These are phyloP conservation scores for Synergus umbraculus DNA, from an alignment of 2,888 invertebrate genomes.

Conservation along the genomic window DNA sequence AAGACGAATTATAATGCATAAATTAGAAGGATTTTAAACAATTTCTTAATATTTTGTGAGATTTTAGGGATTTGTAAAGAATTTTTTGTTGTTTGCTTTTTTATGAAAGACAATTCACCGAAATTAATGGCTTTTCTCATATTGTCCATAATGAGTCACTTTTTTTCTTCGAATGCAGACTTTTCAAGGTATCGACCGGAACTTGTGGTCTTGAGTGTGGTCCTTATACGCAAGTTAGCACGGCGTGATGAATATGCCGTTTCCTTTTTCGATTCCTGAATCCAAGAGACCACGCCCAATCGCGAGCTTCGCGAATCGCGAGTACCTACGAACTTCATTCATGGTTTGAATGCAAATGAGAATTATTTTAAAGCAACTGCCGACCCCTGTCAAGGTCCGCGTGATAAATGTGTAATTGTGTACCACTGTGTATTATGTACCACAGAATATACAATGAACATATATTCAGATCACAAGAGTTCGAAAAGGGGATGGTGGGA, in stretches of 20 bases:
- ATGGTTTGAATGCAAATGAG: conserved; percentile 60
- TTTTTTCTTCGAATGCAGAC: background rate
- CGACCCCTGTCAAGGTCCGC: conserved; percentile 58
- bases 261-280: conserved; percentile 33
- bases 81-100: no score
- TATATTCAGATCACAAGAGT: conserved; percentile 46
- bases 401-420: conserved; percentile 9
- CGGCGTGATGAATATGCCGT: conserved; percentile 4
- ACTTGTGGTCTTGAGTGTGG: background rate
- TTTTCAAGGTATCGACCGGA: background rate
- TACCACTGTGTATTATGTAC: no score
- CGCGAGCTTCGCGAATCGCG: conserved; percentile 44
- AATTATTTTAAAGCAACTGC: conserved; percentile 56
- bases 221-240: background rate
- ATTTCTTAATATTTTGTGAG: no score
- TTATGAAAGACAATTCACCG: background rate
- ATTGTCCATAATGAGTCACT: background rate
- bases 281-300: conserved; percentile 54
- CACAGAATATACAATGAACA: background rate
- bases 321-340: conserved; percentile 54
- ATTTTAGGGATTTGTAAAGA: no score
- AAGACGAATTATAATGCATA: no score
- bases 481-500: conserved; percentile 43
- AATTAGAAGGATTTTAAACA: no score
- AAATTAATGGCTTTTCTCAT: background rate